phyloP scores from a whole-genome alignment of 92 coral and sea anemone genomes.

The Actinostola sp. region DNA sequence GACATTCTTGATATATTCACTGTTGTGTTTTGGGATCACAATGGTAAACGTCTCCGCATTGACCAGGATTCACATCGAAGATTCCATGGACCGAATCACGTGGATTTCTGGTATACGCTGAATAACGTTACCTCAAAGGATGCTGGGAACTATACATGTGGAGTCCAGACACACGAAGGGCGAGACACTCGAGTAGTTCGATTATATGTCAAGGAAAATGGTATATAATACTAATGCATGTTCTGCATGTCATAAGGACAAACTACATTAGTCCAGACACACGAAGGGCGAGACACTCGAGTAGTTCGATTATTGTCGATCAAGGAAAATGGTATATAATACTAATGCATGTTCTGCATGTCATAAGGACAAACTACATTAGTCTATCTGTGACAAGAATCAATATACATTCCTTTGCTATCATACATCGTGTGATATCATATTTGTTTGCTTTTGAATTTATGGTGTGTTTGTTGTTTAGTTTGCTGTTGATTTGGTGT shows the following conservation, averaged over 20 bases:
- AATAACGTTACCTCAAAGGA: constrained; percentile 46
- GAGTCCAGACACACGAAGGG: constrained; percentile 39
- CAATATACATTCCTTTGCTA: too few species aligned
- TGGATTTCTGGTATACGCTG: constrained; percentile 42
- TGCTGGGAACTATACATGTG: constrained; percentile 56
- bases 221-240: constrained; percentile 23
- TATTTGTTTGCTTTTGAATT: too few species aligned
- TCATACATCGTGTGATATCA: too few species aligned
- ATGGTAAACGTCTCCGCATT: not conserved
- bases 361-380: too few species aligned
- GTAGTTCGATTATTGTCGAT: constrained; percentile 28
- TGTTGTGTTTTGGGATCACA: constrained; percentile 6
- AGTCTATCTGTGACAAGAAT: too few species aligned
- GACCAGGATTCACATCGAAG: not conserved
- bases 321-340: constrained; percentile 21
- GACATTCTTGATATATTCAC: not conserved
- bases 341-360: too few species aligned
- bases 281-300: constrained; percentile 27
- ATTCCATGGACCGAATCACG: not conserved
- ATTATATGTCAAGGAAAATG: constrained; percentile 21
- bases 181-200: constrained; percentile 18
- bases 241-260: too few species aligned
- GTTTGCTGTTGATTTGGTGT: too few species aligned
- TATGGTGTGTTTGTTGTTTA: too few species aligned
- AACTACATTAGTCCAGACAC: constrained; percentile 39